These are phyloP conservation scores for Unio delphinus DNA, from an alignment of 2,888 invertebrate species.

Conservation along the genomic window DNA sequence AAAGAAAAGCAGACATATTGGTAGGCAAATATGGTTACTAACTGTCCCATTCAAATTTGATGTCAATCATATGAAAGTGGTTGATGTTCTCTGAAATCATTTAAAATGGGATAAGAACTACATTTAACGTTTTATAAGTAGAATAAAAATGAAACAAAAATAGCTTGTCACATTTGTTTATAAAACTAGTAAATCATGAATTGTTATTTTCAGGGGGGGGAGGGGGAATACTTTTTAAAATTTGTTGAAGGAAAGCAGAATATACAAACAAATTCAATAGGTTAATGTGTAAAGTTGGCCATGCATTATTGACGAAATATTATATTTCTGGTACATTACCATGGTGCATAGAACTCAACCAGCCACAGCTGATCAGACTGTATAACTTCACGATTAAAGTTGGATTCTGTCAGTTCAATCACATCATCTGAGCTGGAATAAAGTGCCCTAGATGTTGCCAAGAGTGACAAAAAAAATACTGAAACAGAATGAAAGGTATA, in stretches of 20 bases:
- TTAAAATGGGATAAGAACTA: not conserved
- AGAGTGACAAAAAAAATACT: slow-evolving; percentile 10
- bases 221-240: not conserved
- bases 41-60: no score
- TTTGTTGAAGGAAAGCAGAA: not conserved
- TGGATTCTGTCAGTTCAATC: slow-evolving; percentile 86
- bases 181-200: no score
- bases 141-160: no score
- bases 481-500: not conserved
- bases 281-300: not conserved
- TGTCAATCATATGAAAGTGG: no score
- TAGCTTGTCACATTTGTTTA: no score
- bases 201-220: not conserved
- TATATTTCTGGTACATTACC: slow-evolving; percentile 77
- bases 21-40: no score
- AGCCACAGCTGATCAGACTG: slow-evolving; percentile 92
- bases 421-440: slow-evolving; percentile 76
- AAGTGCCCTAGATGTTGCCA: slow-evolving; percentile 37
- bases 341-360: slow-evolving; percentile 96
- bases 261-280: not conserved
- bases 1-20: no score
- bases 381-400: slow-evolving; percentile 88
- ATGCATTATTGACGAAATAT: not conserved
- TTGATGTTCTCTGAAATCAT: not conserved
- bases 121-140: not conserved